A percentile compares a stretch with the other conserved stretches of the same genome.
Conservation (phyloP, 2,888 invertebrate species). For the Lasius platythorax region DNA sequence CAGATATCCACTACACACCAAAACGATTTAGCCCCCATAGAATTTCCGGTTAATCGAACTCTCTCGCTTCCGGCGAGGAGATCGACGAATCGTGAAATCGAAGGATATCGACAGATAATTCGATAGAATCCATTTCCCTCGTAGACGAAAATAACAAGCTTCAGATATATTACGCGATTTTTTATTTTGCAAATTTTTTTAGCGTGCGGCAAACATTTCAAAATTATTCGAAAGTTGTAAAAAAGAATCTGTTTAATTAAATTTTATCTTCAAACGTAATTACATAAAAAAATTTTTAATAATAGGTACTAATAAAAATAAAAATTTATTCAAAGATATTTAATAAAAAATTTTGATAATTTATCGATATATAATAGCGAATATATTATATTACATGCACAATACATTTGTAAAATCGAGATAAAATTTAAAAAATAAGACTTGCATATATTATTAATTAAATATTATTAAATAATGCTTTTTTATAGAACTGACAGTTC, state of each 20-base stretch:
- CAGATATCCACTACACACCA: constrained; percentile 54
- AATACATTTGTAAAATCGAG: not conserved
- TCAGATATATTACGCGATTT: not conserved
- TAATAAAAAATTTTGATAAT: not conserved
- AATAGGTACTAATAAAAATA: not conserved
- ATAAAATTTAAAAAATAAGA: not conserved
- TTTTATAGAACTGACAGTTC: not conserved
- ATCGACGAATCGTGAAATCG: constrained; percentile 72
- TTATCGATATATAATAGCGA: not conserved
- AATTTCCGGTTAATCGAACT: constrained; percentile 70
- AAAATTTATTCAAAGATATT: not conserved
- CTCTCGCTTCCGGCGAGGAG: constrained; percentile 69
- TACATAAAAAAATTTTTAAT: not conserved
- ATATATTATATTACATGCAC: not conserved
- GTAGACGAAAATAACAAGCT: constrained; percentile 53
- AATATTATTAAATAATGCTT: not conserved
- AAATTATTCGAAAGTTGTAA: not conserved
- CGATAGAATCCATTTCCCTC: constrained; percentile 59
- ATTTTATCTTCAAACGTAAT: not conserved
- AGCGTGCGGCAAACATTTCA: not conserved
- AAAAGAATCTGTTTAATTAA: not conserved
- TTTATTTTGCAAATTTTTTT: not conserved
- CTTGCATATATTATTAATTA: not conserved
- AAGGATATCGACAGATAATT: constrained; percentile 68
- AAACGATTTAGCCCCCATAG: constrained; percentile 65